Evolutionary conservation across 1,140 invertebrate genomes (phyloP).

Genomic region (Brachionus angularis): DNA sequence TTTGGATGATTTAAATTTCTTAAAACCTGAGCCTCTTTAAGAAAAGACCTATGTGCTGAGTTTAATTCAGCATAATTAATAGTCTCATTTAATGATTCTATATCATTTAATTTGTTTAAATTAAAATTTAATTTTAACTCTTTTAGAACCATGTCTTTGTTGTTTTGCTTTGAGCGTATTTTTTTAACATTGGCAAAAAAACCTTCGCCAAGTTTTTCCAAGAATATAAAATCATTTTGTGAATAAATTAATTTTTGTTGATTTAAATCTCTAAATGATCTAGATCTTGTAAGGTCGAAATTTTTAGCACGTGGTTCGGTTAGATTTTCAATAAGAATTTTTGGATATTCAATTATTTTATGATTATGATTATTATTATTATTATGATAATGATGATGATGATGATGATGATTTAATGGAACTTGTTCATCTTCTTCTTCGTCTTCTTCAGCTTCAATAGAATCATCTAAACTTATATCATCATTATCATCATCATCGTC

Average conservation of each 20-base stretch:
- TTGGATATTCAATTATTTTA: too few relatives aligned
- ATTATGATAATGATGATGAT: too few relatives aligned
- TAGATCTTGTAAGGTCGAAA: background rate
- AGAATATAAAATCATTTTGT: slow-evolving; percentile 19
- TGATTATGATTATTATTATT: too few relatives aligned
- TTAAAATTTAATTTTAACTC: slow-evolving; percentile 14
- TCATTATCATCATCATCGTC: too few relatives aligned
- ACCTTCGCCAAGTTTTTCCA: slow-evolving; percentile 28
- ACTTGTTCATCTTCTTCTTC: background rate
- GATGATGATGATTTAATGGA: too few relatives aligned
- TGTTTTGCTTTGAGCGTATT: background rate
- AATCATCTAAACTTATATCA: too few relatives aligned
- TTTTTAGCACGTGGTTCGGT: too few relatives aligned
- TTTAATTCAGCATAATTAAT: slow-evolving; percentile 41
- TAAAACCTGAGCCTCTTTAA: slow-evolving; percentile 72
- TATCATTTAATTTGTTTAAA: too few relatives aligned
- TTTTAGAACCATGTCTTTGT: slow-evolving; percentile 10
- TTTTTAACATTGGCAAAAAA: slow-evolving; percentile 29
- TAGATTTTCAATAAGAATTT: too few relatives aligned
- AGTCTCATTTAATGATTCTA: background rate
- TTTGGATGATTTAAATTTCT: slow-evolving; percentile 80
- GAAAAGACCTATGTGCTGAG: slow-evolving; percentile 39
- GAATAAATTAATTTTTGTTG: background rate
- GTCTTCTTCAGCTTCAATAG: too few relatives aligned
- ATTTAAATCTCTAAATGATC: slow-evolving; percentile 1